Base-by-base conservation (phyloP, 2,888 invertebrate genomes). In the Linhomoeus sp. region DNA sequence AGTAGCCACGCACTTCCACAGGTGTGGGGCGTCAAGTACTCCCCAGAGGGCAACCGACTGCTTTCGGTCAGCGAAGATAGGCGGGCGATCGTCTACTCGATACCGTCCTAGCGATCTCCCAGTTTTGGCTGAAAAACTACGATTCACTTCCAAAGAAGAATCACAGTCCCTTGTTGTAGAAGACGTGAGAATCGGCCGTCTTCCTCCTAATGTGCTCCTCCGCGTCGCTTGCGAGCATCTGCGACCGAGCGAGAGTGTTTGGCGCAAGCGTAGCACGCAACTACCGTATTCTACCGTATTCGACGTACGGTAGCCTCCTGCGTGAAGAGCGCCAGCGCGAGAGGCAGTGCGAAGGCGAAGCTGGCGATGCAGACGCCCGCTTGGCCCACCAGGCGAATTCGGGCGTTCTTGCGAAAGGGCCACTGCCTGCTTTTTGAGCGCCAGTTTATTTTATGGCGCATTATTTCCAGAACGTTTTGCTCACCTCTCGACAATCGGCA, bases 51-150 rank as follows among this genome's bases (percentile, higher is more conserved):
- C 58, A 80, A 79, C 60, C 81, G 81, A 67, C 77, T 90, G 45
- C 76, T 84, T 29, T 88, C 90, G 0, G 87, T 87, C 25, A 85
- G 88, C 0, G 90, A 90, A 70, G 90, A 92, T 67, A 80, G 80
- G 65, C 76, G 77, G 55, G 73, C 90, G 51, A 81, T 14, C 43
- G 48, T 26, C 41, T 48, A 40, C 38, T 36, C 12, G n/a, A 26
- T 50, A 33, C 50, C 48, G 3, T 25, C 35, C 25, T 48, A 25
- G 48, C 22, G 37, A n/a, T n/a, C n/a, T n/a, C n/a, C n/a, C n/a
- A n/a, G n/a, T n/a, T n/a, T n/a, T n/a, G n/a, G n/a, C n/a, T n/a
- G n/a, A n/a, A n/a, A n/a, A n/a, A n/a, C n/a, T n/a, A n/a, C n/a
- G n/a, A n/a, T n/a, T n/a, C n/a, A n/a, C n/a, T n/a, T n/a, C n/a